Evolutionary conservation across 2,113 vertebrate species (phyloP), one percentile per base, ranked within the genome.

Genomic region (Plecotus auritus): DNA sequence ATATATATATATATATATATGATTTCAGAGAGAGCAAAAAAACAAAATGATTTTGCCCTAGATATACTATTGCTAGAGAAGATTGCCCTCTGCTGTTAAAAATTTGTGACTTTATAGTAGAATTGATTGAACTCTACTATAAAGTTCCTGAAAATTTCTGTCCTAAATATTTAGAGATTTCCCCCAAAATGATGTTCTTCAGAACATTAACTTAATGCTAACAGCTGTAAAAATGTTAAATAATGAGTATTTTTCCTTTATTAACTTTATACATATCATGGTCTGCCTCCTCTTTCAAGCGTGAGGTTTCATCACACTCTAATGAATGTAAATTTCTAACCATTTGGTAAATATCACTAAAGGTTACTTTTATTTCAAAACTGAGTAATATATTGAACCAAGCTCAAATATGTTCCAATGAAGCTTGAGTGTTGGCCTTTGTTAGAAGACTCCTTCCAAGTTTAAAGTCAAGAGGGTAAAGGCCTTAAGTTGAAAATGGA

Each of bases 31-130:
- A n/a, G 28, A 92, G 8, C 20, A 49, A 73, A 61, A 73, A 26
- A 37, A 18, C 10, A 66, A 67, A 45, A 70, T 14, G 20, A 61
- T 91, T 96, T 90, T 93, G 81, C 97, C 89, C 91, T 14, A 0
- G 14, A 77, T 42, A 22, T 1, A 0, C 1, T 95, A 93, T 30
- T 10, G 14, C 92, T 98, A 95, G 94, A 97, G 94, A 98, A 98
- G 91, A 98, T 97, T 97, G 96, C 96, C 98, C 97, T 98, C 97
- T 98, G 93, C 94, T 98, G 96, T 97, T 97, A 93, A 93, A 97
- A 89, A n/a, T 42, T 47, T 94, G 73, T 88, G 66, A 70, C 51
- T 96, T 85, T 91, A 64, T 64, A 35, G 5, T 23, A 78, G 20
- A 70, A 18, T 28, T 67, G 5, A 49, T 47, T 84, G 32, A 35